A percentile compares a stretch with the other conserved stretches of the same genome.
phyloP scores from a whole-genome alignment of 2,797 vertebrate genomes.

The Scleropages formosus region DNA sequence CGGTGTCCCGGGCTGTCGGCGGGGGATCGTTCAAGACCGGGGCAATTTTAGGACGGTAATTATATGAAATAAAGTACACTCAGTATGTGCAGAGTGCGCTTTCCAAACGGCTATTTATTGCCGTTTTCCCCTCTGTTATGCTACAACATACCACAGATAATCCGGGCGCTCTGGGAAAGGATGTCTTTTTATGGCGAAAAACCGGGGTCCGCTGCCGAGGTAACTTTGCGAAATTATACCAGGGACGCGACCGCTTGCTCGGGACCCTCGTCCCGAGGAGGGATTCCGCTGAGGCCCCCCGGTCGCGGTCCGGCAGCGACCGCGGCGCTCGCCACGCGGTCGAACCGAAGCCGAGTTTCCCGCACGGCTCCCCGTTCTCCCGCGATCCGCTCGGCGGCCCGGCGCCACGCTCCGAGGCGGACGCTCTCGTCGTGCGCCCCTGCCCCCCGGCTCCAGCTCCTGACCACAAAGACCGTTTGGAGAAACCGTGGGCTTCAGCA shows the following conservation, averaged over 20 bases:
- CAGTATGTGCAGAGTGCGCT: conserved; percentile 9
- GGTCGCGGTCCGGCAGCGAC: background rate
- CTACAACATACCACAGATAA: conserved; percentile 38
- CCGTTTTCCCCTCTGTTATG: conserved; percentile 31
- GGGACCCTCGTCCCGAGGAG: background rate
- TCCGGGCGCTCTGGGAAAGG: conserved; percentile 34
- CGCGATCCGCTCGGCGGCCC: background rate
- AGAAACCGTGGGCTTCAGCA: background rate
- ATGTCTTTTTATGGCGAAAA: conserved; percentile 44
- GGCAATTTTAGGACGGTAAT: conserved; percentile 31
- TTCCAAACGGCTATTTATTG: conserved; percentile 26
- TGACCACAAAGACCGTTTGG: background rate
- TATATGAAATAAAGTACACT: conserved; percentile 20
- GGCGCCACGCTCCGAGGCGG: conserved; percentile 10
- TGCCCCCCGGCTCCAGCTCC: no score
- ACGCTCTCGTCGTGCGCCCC: background rate
- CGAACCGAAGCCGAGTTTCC: background rate
- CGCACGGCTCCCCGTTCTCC: background rate
- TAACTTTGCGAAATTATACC: conserved; percentile 33
- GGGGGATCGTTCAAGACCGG: conserved; percentile 19
- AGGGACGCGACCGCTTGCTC: background rate
- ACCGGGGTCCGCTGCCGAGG: conserved; percentile 19
- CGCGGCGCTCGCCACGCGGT: background rate
- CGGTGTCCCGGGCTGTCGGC: conserved; percentile 26
- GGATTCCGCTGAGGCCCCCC: background rate